phyloP scores from a whole-genome alignment of 2,797 vertebrate species.

The Phoeniculus purpureus region DNA sequence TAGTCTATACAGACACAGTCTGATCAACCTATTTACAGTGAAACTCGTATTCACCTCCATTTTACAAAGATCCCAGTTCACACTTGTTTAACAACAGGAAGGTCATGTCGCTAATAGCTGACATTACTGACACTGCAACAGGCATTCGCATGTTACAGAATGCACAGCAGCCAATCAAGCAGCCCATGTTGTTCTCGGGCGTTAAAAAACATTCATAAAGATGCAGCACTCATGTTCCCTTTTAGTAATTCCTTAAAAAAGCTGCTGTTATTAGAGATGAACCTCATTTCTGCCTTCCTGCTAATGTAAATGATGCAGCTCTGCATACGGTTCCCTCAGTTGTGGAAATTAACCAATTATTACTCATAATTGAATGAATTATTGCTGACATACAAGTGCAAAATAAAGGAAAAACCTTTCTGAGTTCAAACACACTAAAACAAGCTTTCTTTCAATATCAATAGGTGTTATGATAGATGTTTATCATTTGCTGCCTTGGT shows the following conservation, averaged over 20 bases:
- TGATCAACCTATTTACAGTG: background rate
- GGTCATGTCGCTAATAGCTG: background rate
- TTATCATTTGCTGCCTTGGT: background rate
- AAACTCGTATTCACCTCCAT: background rate
- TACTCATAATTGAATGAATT: background rate
- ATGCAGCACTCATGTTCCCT: background rate
- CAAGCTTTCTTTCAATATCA: background rate
- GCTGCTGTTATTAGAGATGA: background rate
- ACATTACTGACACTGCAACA: background rate
- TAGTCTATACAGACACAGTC: background rate
- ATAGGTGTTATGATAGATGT: background rate
- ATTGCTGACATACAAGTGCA: background rate
- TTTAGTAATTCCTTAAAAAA: background rate
- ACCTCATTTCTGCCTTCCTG: background rate
- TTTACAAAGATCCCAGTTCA: background rate
- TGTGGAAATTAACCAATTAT: background rate
- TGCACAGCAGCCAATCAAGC: background rate
- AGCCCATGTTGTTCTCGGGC: background rate
- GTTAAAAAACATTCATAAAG: background rate
- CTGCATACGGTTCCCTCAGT: background rate
- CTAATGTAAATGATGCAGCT: background rate
- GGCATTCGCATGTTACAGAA: background rate
- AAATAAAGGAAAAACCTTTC: background rate
- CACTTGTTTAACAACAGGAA: background rate
- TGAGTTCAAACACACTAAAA: background rate